Evolutionary conservation across 2,888 invertebrate species (phyloP), one percentile per base, ranked within the genome.

Genomic region (Leucoptera coffeella): DNA sequence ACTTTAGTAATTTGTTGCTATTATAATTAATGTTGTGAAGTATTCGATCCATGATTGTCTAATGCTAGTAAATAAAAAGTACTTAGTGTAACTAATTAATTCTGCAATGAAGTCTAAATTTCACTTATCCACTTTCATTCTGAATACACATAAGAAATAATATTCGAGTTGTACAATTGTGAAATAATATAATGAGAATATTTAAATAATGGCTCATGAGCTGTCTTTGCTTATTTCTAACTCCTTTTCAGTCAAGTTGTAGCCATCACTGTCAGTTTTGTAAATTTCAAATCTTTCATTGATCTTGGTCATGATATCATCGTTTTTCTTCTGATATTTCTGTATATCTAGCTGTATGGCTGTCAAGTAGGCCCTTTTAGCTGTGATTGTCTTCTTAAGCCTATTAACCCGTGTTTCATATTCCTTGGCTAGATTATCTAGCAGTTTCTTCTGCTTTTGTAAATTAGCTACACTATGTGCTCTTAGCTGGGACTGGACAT

Each of bases 101-200:
- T n/a, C n/a, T n/a, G n/a, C n/a, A n/a, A n/a, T n/a, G n/a, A 28
- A 24, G 11, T 46, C 41, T 45, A 44, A 43, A 44, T 41, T 48
- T 45, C 47, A 51, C 23, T 51, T 56, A 43, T 49, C 56, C 57
- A 48, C 56, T 61, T 61, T 57, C 50, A 45, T 57, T 55, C 56
- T 53, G 49, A 58, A 53, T 45, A 52, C 48, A 46, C 45, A 43
- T 47, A 39, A 52, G 52, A 22, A 12, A 48, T 46, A 52, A 51
- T 51, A 44, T 44, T 46, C 43, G 41, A 40, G 43, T 43, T 67
- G 67, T 67, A 65, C 60, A 64, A 60, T 64, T 64, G n/a, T n/a
- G n/a, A n/a, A n/a, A n/a, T n/a, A n/a, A n/a, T n/a, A n/a, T n/a
- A n/a, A n/a, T n/a, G 14, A 62, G 56, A 62, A 61, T 65, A 64